A percentile compares a stretch with the other conserved stretches of the same genome.
These are phyloP conservation scores for Macrophya annulata DNA, from an alignment of 2,888 invertebrate species.

Conservation along the genomic window DNA sequence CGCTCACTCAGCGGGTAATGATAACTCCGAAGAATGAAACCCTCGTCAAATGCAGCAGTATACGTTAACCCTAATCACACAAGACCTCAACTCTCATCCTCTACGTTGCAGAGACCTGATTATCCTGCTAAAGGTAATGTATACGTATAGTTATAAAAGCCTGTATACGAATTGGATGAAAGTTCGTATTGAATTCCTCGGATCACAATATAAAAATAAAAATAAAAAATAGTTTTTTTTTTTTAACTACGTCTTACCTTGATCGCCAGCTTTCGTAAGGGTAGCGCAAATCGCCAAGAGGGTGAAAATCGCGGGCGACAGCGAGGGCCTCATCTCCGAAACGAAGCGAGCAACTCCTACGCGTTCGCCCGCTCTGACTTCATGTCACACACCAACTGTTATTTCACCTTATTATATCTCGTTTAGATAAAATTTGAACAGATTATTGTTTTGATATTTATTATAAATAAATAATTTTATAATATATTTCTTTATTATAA, in stretches of 20 bases:
- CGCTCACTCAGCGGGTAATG: not conserved
- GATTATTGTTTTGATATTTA: too few species aligned
- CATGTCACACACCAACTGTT: conserved; percentile 28
- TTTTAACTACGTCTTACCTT: conserved; percentile 67
- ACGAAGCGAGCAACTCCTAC: conserved; percentile 60
- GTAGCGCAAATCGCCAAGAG: conserved; percentile 68
- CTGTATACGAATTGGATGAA: too few species aligned
- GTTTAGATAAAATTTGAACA: too few species aligned
- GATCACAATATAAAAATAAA: too few species aligned
- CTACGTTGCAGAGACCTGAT: not conserved
- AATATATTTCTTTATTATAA: too few species aligned
- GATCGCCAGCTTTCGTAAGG: conserved; percentile 70
- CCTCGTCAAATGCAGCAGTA: conserved; percentile 26
- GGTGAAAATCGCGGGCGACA: conserved; percentile 68
- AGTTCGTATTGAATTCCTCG: not conserved
- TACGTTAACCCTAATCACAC: conserved; percentile 30
- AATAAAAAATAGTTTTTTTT: too few species aligned
- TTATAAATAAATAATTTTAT: conserved; percentile 20
- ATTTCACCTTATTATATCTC: not conserved
- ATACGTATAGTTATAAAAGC: not conserved
- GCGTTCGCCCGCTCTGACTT: conserved; percentile 50
- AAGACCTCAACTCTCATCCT: not conserved
- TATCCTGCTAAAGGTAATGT: not conserved
- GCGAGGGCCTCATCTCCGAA: conserved; percentile 71
- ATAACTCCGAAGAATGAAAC: conserved; percentile 13